Evolutionary conservation across 1,140 invertebrate genomes (phyloP).

Genomic region (Ostrea edulis): DNA sequence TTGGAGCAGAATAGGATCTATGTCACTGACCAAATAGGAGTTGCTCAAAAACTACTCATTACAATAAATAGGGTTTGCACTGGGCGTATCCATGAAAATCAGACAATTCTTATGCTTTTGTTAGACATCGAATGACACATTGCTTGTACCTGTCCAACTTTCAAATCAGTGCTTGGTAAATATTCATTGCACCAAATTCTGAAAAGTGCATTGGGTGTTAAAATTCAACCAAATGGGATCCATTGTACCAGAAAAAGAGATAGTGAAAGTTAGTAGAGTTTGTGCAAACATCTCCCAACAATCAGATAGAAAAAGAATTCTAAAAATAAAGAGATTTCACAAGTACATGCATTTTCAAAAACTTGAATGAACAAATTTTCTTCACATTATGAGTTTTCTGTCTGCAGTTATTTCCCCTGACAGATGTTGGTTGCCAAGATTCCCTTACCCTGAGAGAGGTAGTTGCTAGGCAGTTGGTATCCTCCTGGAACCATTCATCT

Average conservation of each 20-base stretch:
- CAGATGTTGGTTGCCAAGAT: neutral
- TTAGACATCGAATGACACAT: neutral
- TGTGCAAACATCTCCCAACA: neutral
- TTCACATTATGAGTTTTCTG: neutral
- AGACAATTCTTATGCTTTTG: neutral
- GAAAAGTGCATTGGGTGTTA: neutral
- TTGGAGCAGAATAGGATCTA: neutral
- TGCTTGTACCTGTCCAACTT: constrained; percentile 18
- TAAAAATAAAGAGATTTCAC: neutral
- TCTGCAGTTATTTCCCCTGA: neutral
- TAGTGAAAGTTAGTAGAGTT: neutral
- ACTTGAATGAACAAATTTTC: neutral
- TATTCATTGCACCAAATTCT: neutral
- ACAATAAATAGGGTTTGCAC: neutral
- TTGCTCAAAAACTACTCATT: neutral
- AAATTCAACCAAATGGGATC: neutral
- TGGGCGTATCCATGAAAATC: constrained; percentile 28
- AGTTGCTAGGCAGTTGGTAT: constrained; percentile 51
- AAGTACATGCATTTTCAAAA: neutral
- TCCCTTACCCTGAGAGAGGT: constrained; percentile 53
- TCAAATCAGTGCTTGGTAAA: constrained; percentile 7
- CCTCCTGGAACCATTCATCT: constrained; percentile 28
- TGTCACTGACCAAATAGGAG: neutral
- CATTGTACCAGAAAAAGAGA: neutral
- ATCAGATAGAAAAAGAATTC: neutral